These are phyloP conservation scores for Dryococelus australis DNA, from an alignment of 2,888 invertebrate species.

Conservation along the genomic window DNA sequence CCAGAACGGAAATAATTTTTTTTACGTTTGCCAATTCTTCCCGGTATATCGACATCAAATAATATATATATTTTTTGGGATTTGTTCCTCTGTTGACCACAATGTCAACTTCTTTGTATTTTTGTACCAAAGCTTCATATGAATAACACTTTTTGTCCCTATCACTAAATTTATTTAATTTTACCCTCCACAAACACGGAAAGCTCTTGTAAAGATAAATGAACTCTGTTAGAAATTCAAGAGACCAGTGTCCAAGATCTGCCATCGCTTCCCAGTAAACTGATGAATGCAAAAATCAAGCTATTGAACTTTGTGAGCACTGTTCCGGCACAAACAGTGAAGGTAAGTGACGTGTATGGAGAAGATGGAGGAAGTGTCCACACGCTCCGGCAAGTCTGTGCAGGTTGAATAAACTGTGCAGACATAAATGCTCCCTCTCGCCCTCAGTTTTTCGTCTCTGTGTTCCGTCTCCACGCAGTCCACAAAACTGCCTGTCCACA, in stretches of 20 bases:
- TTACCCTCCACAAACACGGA: conserved; percentile 49
- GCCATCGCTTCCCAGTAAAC: conserved; percentile 4
- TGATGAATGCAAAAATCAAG: background rate
- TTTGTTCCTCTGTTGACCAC: conserved; percentile 44
- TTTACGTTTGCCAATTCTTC: conserved; percentile 47
- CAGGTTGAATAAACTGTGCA: background rate
- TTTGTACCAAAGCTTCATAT: conserved; percentile 43
- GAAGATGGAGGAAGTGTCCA: background rate
- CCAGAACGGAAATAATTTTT: background rate
- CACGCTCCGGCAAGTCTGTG: background rate
- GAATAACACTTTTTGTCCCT: conserved; percentile 46
- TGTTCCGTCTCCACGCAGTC: no score
- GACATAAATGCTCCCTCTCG: background rate
- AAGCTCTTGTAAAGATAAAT: conserved; percentile 47
- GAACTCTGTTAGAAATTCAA: conserved; percentile 48
- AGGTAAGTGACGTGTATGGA: background rate
- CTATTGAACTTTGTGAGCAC: no score
- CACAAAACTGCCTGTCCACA: no score
- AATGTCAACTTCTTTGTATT: conserved; percentile 44
- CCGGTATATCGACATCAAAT: conserved; percentile 46
- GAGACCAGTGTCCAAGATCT: conserved; percentile 34
- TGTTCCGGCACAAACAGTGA: background rate
- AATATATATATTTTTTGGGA: conserved; percentile 48
- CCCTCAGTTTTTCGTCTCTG: background rate
- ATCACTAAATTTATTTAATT: conserved; percentile 47